Evolutionary conservation across 37 sponge, comb jelly and placozoan genomes (phyloP), one percentile per base, ranked within the genome.

Genomic region (Lycopodina hypogea): DNA sequence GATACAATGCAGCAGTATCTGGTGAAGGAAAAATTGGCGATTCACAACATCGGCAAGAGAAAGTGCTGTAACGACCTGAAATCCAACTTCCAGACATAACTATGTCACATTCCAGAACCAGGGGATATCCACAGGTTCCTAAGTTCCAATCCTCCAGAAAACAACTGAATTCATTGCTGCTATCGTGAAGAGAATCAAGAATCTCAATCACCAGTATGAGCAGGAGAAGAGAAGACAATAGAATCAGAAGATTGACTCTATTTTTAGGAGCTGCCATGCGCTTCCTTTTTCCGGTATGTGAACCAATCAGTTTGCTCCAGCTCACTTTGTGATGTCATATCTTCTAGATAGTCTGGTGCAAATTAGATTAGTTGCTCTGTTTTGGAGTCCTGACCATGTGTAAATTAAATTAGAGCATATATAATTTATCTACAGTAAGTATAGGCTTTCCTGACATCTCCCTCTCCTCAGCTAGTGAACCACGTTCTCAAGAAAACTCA

Each of bases 11-110:
- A 0, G 61, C 57, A 7, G 87, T 86, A 35, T 58, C 58, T 0
- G 88, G 82, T 40, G 90, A 93, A 48, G 94, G 86, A 68, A 24
- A 78, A 80, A 71, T 76, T 86, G 64, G 87, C 87, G 3, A 81
- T 80, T 0, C 94, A 93, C 57, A 93, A 93, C 63, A 71, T 84
- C 7, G 69, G 89, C 19, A 90, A 93, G 71, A 56, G 94, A 39
- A 89, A 89, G 66, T 77, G 94, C 38, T 56, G 94, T 30, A 89
- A 93, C 41, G 94, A 93, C 39, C 61, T 93, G 68, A 93, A 89
- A 70, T 78, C 68, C 18, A 90, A 87, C 68, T 89, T 93, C 56
- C 83, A 86, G n/a, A 42, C 78, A 0, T 68, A 86, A 1, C 73
- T 90, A 18, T 69, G 41, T 11, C 79, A 79, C 36, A 72, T 89